Percentiles rank a stretch among this genome's conserved stretches.
Evolutionary conservation across 2,888 invertebrate species (phyloP).

Genomic region (Xestia ashworthii): DNA sequence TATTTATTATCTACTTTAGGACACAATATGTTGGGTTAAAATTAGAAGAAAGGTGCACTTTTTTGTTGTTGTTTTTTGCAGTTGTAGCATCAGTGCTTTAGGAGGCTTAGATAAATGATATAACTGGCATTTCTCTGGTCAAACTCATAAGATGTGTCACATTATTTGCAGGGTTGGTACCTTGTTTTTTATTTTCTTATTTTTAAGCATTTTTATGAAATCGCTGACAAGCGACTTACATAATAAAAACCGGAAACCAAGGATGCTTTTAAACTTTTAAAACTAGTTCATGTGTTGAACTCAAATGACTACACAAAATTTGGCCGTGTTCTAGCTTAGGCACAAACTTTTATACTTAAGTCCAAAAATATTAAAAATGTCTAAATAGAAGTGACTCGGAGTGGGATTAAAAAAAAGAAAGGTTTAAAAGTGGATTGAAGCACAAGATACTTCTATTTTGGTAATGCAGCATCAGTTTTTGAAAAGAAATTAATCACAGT

Average conservation of each 20-base stretch:
- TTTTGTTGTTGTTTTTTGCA: background rate
- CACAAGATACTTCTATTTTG: background rate
- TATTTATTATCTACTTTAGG: conserved; percentile 58
- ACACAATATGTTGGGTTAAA: conserved; percentile 40
- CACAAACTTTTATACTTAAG: conserved; percentile 2
- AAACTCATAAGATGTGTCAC: background rate
- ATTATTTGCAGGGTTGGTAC: background rate
- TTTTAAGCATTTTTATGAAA: background rate
- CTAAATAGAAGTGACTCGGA: background rate
- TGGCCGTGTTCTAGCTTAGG: conserved; percentile 1
- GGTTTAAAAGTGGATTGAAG: background rate
- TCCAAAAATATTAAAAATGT: conserved; percentile 12
- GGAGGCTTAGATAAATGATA: background rate
- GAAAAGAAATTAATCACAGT: background rate
- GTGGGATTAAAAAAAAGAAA: background rate
- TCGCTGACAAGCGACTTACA: background rate
- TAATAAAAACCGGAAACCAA: background rate
- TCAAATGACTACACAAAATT: background rate
- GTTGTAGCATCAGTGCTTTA: background rate
- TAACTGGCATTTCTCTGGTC: too few relatives aligned
- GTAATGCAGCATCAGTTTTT: background rate
- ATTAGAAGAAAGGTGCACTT: conserved; percentile 6
- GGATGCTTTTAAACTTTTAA: background rate
- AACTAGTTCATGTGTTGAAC: background rate
- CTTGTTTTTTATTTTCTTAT: background rate